Evolutionary conservation across 1,140 invertebrate genomes (phyloP).

Genomic region (Dysdera silvatica): DNA sequence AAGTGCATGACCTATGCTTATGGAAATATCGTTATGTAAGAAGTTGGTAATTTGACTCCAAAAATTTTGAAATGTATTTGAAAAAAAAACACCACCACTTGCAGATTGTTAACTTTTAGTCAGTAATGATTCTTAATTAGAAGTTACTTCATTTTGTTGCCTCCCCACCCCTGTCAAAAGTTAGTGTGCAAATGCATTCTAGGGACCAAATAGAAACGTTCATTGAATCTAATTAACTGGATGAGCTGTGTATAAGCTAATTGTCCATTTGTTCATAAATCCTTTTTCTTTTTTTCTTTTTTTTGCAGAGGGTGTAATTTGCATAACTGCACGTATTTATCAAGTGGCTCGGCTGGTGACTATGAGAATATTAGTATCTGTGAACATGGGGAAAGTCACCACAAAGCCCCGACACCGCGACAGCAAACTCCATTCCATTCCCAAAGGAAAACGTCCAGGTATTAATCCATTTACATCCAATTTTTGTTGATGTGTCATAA

Average conservation of each 20-base stretch:
- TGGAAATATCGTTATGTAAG: too few species aligned
- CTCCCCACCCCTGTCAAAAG: too few species aligned
- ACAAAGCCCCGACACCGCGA: constrained; percentile 11
- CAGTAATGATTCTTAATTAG: background rate
- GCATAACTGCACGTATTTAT: constrained; percentile 59
- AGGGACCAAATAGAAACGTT: too few species aligned
- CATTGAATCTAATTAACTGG: too few species aligned
- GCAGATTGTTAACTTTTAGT: too few species aligned
- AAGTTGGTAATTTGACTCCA: too few species aligned
- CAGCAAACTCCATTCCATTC: constrained; percentile 24
- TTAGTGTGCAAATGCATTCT: too few species aligned
- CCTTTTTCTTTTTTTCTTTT: constrained; percentile 3
- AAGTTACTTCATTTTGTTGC: background rate
- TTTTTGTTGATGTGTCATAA: background rate
- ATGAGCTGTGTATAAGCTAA: too few species aligned
- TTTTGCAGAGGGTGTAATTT: constrained; percentile 56
- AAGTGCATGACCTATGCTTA: too few species aligned
- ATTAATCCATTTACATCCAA: background rate
- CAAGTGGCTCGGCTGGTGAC: constrained; percentile 57
- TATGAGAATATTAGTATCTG: constrained; percentile 54
- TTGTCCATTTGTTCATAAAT: too few species aligned
- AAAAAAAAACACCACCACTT: too few species aligned
- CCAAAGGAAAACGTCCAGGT: constrained; percentile 17
- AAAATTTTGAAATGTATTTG: too few species aligned
- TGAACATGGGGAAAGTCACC: constrained; percentile 40